phyloP scores from a whole-genome alignment of 2,888 invertebrate genomes.

The Parascotia fuliginaria region DNA sequence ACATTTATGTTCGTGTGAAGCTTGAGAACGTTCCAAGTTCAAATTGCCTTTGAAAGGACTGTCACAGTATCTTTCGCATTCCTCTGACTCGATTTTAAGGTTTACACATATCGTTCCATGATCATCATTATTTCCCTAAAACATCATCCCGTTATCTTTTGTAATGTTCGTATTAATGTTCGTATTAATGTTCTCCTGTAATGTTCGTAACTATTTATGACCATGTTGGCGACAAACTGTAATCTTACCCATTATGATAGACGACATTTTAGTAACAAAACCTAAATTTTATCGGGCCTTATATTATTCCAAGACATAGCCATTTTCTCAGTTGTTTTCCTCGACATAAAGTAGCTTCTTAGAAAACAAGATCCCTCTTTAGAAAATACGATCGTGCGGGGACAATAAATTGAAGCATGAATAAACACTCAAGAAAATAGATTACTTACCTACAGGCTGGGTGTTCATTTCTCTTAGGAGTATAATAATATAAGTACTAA shows the following conservation, averaged over 20 bases:
- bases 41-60: too few relatives aligned
- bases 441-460: slow-evolving; percentile 46
- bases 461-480: slow-evolving; percentile 24
- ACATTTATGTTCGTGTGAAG: too few relatives aligned
- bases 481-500: too few relatives aligned
- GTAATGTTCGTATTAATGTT: too few relatives aligned
- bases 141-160: too few relatives aligned
- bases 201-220: slow-evolving; percentile 8
- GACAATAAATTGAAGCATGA: slow-evolving; percentile 68
- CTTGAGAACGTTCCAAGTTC: too few relatives aligned
- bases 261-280: slow-evolving; percentile 27
- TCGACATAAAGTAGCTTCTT: slow-evolving; percentile 60
- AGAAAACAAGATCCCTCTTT: slow-evolving; percentile 62
- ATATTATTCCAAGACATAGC: slow-evolving; percentile 54
- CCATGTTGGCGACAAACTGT: slow-evolving; percentile 21
- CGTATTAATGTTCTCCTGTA: too few relatives aligned
- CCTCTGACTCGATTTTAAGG: too few relatives aligned
- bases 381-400: slow-evolving; percentile 64
- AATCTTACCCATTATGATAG: slow-evolving; percentile 29
- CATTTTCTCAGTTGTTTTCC: slow-evolving; percentile 55
- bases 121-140: too few relatives aligned
- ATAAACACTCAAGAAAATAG: slow-evolving; percentile 63
- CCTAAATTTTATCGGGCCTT: slow-evolving; percentile 46
- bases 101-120: too few relatives aligned
- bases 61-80: too few relatives aligned